A percentile compares a stretch with the other conserved stretches of the same genome.
phyloP scores from a whole-genome alignment of 2,888 invertebrate species.

The Catonia carolina region DNA sequence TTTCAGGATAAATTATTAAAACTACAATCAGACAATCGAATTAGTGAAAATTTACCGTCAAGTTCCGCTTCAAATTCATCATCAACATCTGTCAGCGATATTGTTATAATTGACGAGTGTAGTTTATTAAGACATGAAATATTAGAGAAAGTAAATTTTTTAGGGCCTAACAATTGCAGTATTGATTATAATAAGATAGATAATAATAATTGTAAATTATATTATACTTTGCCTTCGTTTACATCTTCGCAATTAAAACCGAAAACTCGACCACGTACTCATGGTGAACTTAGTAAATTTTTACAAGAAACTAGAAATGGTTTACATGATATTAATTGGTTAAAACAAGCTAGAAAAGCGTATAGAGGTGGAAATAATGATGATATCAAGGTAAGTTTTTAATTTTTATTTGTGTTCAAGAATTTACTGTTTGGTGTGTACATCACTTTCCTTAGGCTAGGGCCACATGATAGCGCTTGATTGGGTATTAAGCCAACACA shows the following conservation, averaged over 20 bases:
- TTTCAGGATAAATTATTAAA: constrained; percentile 7
- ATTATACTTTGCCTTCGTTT: constrained; percentile 7
- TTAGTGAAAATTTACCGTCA: no score
- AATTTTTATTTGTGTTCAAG: background rate
- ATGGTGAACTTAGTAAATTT: constrained; percentile 17
- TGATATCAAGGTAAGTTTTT: constrained; percentile 15
- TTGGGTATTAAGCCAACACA: no score
- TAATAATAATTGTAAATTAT: constrained; percentile 4
- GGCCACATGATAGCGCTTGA: no score
- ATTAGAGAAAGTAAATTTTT: constrained; percentile 16
- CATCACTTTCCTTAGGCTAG: no score
- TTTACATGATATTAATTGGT: constrained; percentile 21
- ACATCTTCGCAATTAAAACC: constrained; percentile 6
- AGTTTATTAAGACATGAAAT: constrained; percentile 19
- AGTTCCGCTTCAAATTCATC: no score
- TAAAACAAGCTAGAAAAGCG: constrained; percentile 20
- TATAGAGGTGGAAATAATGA: constrained; percentile 12
- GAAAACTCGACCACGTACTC: constrained; percentile 15
- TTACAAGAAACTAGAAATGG: constrained; percentile 19
- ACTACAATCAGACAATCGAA: constrained; percentile 8
- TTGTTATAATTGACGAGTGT: constrained; percentile 23
- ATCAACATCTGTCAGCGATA: no score
- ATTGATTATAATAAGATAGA: no score
- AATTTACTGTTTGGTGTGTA: background rate
- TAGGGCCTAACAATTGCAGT: background rate